These are phyloP conservation scores for Machimus rusticus DNA, from an alignment of 2,888 invertebrate genomes.

Conservation along the genomic window DNA sequence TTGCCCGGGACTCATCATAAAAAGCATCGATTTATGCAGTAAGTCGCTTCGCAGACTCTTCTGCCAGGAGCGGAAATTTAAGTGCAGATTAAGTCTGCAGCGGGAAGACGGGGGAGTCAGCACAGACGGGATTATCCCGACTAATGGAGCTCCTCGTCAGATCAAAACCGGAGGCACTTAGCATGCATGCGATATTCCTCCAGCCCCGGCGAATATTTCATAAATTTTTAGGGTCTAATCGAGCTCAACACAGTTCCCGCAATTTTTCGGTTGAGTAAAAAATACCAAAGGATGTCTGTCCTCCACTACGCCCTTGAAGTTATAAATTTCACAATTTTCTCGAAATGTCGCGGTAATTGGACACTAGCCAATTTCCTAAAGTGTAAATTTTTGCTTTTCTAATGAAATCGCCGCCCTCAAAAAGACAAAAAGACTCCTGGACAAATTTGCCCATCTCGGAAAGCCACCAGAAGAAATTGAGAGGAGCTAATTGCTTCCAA, in stretches of 20 bases:
- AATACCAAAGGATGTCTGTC: not conserved
- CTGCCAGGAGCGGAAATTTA: not conserved
- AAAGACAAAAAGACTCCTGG: not conserved
- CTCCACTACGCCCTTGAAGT: not conserved
- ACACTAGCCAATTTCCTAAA: conserved; percentile 8
- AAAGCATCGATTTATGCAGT: not conserved
- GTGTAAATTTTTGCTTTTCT: not conserved
- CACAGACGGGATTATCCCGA: not conserved
- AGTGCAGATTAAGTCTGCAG: not conserved
- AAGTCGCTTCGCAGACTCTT: not conserved
- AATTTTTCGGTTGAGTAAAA: not conserved
- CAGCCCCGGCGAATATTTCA: not conserved
- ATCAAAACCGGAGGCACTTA: not conserved
- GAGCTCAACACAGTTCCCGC: not conserved
- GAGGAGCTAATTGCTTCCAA: not conserved
- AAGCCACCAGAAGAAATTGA: not conserved
- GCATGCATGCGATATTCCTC: not conserved
- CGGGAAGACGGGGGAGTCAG: not conserved
- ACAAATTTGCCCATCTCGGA: not conserved
- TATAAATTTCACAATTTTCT: not conserved
- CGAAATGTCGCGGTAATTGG: not conserved
- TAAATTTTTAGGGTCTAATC: not conserved
- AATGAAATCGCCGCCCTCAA: not conserved
- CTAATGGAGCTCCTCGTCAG: not conserved
- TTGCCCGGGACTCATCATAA: not conserved